Conservation (phyloP, 2,113 vertebrate species). For the Trachemys scripta region DNA sequence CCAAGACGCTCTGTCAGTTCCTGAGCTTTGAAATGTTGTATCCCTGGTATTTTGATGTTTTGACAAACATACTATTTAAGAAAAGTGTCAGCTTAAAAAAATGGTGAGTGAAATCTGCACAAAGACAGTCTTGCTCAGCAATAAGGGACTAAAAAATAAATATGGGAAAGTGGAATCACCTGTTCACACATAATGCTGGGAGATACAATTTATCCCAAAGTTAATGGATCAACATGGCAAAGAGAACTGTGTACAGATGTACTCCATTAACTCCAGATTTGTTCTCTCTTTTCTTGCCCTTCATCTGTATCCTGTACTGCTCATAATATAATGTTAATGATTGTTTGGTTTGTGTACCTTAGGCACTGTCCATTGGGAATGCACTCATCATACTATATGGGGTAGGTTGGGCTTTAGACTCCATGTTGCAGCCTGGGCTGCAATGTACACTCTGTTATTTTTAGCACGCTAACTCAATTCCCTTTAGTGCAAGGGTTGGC, state of each 20-base stretch:
- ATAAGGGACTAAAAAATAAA: not conserved
- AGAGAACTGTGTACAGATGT: not conserved
- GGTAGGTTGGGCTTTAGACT: too few species aligned
- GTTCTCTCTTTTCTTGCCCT: not conserved
- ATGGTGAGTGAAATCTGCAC: not conserved
- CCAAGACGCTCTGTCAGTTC: not conserved
- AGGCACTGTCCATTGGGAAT: not conserved
- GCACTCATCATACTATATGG: too few species aligned
- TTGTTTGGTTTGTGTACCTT: not conserved
- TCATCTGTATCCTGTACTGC: not conserved
- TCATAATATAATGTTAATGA: not conserved
- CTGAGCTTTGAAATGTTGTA: not conserved
- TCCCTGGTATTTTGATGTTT: not conserved
- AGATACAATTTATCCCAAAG: not conserved
- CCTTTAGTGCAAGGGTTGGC: too few species aligned
- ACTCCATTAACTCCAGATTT: not conserved
- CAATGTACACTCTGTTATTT: not conserved
- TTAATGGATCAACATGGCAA: fast-evolving
- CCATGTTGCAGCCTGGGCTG: not conserved
- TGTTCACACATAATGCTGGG: not conserved
- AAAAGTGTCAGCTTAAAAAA: not conserved
- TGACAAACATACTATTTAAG: not conserved
- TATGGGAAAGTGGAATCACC: too few species aligned
- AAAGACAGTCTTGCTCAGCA: not conserved
- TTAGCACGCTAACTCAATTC: too few species aligned